These are phyloP conservation scores for Trypoxylon attenuatum DNA, from an alignment of 2,888 invertebrate species.

Conservation along the genomic window DNA sequence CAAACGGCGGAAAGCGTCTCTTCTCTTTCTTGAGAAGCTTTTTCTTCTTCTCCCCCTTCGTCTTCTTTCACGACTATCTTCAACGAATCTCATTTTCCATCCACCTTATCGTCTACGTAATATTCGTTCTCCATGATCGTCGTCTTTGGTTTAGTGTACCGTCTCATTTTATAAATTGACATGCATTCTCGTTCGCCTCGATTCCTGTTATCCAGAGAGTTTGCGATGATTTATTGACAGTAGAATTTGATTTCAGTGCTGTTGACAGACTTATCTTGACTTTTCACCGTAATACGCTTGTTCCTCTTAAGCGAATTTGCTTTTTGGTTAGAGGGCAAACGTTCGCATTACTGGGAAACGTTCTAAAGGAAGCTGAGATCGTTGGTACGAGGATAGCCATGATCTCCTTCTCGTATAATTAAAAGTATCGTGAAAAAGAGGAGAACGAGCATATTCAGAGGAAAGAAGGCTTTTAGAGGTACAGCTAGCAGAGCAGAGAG, in stretches of 20 bases:
- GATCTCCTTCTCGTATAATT: conserved; percentile 1
- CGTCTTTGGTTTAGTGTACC: background rate
- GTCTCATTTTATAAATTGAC: conserved; percentile 29
- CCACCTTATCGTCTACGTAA: background rate
- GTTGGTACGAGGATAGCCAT: no score
- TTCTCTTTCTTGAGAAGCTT: conserved; percentile 25
- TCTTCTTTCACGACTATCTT: background rate
- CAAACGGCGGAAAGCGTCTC: conserved; percentile 29
- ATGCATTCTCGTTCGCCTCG: background rate
- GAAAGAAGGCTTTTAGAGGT: background rate
- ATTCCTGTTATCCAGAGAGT: background rate
- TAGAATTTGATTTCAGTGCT: background rate
- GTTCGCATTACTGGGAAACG: no score
- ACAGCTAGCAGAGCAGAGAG: background rate
- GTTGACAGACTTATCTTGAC: no score
- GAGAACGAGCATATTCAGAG: background rate
- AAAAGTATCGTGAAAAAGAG: background rate
- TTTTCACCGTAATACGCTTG: no score
- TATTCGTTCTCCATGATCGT: background rate
- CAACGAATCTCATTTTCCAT: conserved; percentile 27
- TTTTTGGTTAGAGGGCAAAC: no score
- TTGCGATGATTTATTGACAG: background rate
- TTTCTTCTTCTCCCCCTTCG: background rate
- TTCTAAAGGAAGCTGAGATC: no score
- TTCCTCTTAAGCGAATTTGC: no score